phyloP scores from a whole-genome alignment of 2,797 vertebrate species.

The Notolepis coatsorum region DNA sequence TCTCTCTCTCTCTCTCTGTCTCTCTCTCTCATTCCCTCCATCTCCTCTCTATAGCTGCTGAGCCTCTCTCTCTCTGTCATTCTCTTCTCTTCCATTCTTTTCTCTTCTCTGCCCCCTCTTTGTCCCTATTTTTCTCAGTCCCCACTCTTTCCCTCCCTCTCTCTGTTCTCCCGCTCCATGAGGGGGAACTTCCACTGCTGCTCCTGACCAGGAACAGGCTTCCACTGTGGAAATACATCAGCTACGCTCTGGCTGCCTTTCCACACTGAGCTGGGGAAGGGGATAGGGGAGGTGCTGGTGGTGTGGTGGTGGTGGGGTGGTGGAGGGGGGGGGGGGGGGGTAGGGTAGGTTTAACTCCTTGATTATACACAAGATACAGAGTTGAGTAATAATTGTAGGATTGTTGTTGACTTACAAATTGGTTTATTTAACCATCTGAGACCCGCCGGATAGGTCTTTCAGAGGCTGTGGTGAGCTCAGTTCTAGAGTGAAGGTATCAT shows the following conservation, averaged over 20 bases:
- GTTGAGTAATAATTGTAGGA: too few species aligned
- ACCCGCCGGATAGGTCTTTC: too few species aligned
- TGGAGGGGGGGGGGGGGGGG: too few species aligned
- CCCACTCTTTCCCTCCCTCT: conserved; percentile 32
- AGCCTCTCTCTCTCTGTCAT: conserved; percentile 54
- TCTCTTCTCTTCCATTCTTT: conserved; percentile 57
- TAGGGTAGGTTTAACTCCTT: too few species aligned
- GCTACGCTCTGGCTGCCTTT: conserved; percentile 48
- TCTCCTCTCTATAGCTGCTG: too few species aligned
- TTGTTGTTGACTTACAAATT: too few species aligned
- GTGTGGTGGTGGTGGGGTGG: too few species aligned
- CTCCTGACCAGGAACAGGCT: conserved; percentile 74
- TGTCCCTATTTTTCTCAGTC: conserved; percentile 30
- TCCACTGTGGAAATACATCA: conserved; percentile 74
- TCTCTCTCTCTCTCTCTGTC: conserved; percentile 58
- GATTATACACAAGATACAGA: too few species aligned
- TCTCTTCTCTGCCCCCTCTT: conserved; percentile 65
- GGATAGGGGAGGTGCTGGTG: conserved; percentile 2
- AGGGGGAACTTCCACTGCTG: conserved; percentile 73
- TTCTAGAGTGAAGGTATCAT: too few species aligned
- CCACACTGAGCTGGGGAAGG: conserved; percentile 36
- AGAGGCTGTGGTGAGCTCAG: too few species aligned
- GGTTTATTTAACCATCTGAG: too few species aligned
- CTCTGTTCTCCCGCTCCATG: conserved; percentile 64
- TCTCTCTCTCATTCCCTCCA: conserved; percentile 65